phyloP scores from a whole-genome alignment of 2,113 vertebrate genomes.

The Psilopsiagon aurifrons region DNA sequence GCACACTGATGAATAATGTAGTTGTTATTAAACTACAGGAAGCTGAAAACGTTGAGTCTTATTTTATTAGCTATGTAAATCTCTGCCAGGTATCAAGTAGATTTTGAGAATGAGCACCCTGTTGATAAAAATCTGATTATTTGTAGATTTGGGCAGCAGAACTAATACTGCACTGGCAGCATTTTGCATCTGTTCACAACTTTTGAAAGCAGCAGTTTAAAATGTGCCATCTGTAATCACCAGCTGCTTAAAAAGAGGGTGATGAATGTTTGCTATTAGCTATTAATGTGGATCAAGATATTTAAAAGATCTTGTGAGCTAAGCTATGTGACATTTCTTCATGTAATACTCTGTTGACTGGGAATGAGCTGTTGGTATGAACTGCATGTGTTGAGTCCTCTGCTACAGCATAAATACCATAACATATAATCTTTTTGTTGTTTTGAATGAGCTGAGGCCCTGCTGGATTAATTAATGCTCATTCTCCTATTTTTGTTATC shows the following conservation, averaged over 20 bases:
- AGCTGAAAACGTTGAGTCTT: neutral
- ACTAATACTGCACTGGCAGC: neutral
- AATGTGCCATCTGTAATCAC: conserved; percentile 26
- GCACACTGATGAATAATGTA: neutral
- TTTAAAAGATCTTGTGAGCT: neutral
- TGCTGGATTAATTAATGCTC: neutral
- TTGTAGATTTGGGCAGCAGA: neutral
- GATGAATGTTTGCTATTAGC: neutral
- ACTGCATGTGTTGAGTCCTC: neutral
- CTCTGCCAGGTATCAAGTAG: neutral
- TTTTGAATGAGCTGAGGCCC: neutral
- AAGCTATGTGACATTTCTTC: neutral
- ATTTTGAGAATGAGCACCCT: neutral
- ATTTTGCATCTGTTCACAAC: neutral
- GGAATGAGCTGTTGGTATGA: neutral
- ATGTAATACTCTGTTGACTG: neutral
- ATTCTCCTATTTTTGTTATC: neutral
- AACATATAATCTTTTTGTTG: neutral
- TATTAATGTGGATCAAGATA: neutral
- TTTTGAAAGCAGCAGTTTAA: conserved; percentile 18
- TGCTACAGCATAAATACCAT: neutral
- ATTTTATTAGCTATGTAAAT: neutral
- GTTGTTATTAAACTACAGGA: neutral
- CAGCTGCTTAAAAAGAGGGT: conserved; percentile 1
- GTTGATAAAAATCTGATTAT: neutral